Evolutionary conservation across 2,888 invertebrate genomes (phyloP).

Genomic region (Hoplodrina blanda): DNA sequence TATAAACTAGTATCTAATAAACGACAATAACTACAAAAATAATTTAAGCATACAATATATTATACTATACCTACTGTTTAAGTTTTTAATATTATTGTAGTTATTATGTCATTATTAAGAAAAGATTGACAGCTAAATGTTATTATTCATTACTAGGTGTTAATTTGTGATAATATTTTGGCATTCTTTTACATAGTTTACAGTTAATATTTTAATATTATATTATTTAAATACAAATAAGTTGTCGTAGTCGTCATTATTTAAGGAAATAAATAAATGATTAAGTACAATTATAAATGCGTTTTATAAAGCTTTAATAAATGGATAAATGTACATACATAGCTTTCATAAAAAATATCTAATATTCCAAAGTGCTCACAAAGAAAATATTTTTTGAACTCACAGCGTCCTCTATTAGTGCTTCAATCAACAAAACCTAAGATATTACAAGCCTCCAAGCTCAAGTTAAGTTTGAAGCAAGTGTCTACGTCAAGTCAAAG

Average conservation of each 20-base stretch:
- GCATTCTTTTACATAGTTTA: not conserved
- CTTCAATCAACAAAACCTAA: not conserved
- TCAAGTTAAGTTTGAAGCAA: not conserved
- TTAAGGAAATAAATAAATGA: too few species aligned
- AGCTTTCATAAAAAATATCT: too few species aligned
- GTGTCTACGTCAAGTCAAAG: not conserved
- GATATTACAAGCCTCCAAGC: not conserved
- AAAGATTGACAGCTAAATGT: not conserved
- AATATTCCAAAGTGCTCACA: too few species aligned
- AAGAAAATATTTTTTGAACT: not conserved
- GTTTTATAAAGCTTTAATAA: too few species aligned
- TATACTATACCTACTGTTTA: too few species aligned
- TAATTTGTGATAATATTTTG: not conserved
- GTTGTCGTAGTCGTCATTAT: too few species aligned
- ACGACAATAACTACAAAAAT: not conserved
- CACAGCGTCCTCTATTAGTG: slow-evolving; percentile 37
- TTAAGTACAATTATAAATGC: too few species aligned
- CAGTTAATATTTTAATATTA: too few species aligned
- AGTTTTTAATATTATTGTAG: not conserved
- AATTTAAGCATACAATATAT: not conserved
- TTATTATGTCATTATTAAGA: not conserved
- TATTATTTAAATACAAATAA: not conserved
- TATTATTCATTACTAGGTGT: not conserved
- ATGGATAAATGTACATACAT: too few species aligned
- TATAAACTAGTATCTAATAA: not conserved